Evolutionary conservation across 2,888 invertebrate species (phyloP), one percentile per base, ranked within the genome.

Genomic region (Scaptomyza reducta): DNA sequence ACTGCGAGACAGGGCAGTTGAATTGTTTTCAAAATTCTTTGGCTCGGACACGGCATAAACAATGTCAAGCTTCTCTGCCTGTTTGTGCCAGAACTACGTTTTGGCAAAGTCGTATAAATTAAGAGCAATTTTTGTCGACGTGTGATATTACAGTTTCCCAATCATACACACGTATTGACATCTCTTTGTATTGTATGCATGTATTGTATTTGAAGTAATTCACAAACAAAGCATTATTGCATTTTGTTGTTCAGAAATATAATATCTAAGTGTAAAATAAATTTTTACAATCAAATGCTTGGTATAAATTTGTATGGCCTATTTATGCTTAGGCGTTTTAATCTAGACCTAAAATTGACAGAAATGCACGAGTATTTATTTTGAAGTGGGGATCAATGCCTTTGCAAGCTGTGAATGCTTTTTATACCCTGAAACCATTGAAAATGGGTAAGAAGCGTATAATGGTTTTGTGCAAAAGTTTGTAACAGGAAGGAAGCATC

Each of bases 71-170:
- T 6, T 16, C 18, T n/a, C 27, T 25, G 57, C 16, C 16, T 29
- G 27, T 59, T 31, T 50, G 50, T 65, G 77, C 60, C 70, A 67
- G 62, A 74, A 65, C 59, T 79, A 72, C 79, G 50, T 70, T 79
- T 81, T 79, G 76, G 67, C 82, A 40, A 68, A 59, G 70, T 61
- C 73, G 67, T 68, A 79, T 79, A 79, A 79, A 79, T 79, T 79
- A 82, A 79, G 79, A 79, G 81, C 77, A 76, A 82, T 82, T 79
- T 81, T 79, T 75, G 79, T 63, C 64, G 82, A 79, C 82, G 79
- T 79, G 79, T 73, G 76, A 82, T 75, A 79, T 82, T 46, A 40
- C 35, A 33, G 35, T 49, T 29, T 44, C 31, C 1, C 22, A 25
- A 16, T 27, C 38, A 54, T 49, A 53, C 29, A 22, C 27, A 29